A percentile compares a stretch with the other conserved stretches of the same genome.
Conservation (phyloP, 2,888 invertebrate genomes). For the Sisyra terminalis region DNA sequence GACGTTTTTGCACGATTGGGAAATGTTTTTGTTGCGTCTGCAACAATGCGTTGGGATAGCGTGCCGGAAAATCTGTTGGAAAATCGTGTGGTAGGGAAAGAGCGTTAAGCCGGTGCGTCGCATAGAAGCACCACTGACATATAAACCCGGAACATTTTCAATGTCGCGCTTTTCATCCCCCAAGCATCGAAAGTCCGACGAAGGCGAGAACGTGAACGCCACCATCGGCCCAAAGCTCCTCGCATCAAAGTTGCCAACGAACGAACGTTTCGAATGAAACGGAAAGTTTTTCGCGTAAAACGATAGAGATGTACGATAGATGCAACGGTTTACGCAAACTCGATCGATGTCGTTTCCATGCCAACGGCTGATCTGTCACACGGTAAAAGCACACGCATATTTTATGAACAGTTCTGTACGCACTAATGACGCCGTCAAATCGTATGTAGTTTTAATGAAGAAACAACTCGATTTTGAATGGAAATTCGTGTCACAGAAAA, state of each 20-base stretch:
- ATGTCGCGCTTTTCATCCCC: slow-evolving; percentile 4
- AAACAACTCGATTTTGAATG: too few species aligned
- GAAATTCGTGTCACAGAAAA: too few species aligned
- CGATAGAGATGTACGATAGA: too few species aligned
- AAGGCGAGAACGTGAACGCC: background rate
- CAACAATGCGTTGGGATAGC: too few species aligned
- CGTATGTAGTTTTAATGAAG: too few species aligned
- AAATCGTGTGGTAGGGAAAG: background rate
- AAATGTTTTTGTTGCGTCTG: too few species aligned
- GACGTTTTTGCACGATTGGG: background rate
- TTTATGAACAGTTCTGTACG: too few species aligned
- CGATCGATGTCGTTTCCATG: slow-evolving; percentile 8
- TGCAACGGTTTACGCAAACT: background rate
- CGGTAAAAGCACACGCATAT: background rate
- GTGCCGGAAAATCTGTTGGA: background rate
- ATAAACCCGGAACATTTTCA: slow-evolving; percentile 8
- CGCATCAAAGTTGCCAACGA: too few species aligned
- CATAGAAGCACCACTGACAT: slow-evolving; percentile 5
- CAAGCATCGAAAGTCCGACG: background rate
- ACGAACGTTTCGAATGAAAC: too few species aligned
- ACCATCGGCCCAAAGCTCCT: background rate
- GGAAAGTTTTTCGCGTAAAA: too few species aligned
- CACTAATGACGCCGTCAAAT: too few species aligned
- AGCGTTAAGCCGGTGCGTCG: background rate
- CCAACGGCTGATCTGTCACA: slow-evolving; percentile 9